These are phyloP conservation scores for Chelonia mydas DNA, from an alignment of 2,797 vertebrate species.

Conservation along the genomic window DNA sequence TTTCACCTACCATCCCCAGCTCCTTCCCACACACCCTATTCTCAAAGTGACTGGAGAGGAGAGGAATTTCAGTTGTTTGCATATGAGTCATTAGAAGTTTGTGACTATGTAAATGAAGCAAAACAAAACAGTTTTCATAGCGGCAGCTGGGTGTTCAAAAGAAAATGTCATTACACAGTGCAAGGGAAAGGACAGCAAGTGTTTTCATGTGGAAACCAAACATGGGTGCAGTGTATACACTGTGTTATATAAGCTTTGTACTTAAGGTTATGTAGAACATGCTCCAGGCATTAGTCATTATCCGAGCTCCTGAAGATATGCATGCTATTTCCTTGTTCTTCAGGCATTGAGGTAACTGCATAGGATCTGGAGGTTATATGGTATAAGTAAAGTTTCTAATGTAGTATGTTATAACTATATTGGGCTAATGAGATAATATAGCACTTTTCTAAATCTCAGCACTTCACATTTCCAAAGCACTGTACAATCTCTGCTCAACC, in stretches of 20 bases:
- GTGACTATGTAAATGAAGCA: not conserved
- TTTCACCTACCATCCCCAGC: not conserved
- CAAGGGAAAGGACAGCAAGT: rapidly evolving
- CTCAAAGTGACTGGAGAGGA: not conserved
- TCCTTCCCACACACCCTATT: not conserved
- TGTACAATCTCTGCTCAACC: constrained; percentile 13
- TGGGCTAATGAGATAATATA: not conserved
- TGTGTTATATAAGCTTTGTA: not conserved
- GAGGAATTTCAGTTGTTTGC: not conserved
- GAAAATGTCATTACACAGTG: not conserved
- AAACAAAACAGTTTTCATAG: not conserved
- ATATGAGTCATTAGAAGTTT: not conserved
- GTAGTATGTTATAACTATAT: not conserved
- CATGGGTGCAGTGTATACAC: not conserved
- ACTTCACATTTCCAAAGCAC: constrained; percentile 14
- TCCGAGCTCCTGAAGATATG: not conserved
- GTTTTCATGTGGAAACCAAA: not conserved
- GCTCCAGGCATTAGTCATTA: not conserved
- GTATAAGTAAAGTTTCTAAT: not conserved
- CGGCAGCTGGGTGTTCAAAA: not conserved
- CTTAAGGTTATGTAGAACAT: not conserved
- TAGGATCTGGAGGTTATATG: not conserved
- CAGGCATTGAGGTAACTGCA: not conserved
- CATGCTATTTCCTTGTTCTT: constrained; percentile 8
- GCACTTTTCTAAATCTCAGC: constrained; percentile 11